These are phyloP conservation scores for Trichopoda pennipes DNA, from an alignment of 2,888 invertebrate genomes.

Conservation along the genomic window DNA sequence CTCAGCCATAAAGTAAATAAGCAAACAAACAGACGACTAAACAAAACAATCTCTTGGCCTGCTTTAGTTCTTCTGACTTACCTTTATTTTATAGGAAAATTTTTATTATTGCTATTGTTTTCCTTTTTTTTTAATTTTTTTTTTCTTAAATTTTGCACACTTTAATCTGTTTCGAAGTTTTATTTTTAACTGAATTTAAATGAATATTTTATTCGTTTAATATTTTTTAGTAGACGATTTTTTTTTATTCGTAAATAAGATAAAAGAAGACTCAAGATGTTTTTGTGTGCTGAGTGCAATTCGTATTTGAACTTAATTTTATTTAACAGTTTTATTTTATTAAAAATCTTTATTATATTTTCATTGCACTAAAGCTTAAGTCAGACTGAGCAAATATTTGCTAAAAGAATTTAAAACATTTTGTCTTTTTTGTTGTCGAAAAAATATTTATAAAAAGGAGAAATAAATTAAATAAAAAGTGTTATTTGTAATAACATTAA, in stretches of 20 bases:
- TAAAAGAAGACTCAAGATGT: slow-evolving; percentile 2
- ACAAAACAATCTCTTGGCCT: neutral
- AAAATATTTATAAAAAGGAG: too few species aligned
- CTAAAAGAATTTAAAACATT: too few species aligned
- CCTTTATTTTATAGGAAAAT: neutral
- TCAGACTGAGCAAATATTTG: too few species aligned
- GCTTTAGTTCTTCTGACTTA: neutral
- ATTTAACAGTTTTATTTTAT: too few species aligned
- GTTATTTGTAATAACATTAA: too few species aligned
- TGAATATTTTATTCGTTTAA: neutral
- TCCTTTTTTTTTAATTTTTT: neutral
- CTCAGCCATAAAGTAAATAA: neutral
- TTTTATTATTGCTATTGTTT: neutral
- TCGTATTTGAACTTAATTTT: too few species aligned
- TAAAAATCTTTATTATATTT: neutral
- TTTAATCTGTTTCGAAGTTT: slow-evolving; percentile 8
- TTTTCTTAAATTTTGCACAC: neutral
- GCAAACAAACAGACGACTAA: too few species aligned
- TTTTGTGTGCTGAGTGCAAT: neutral
- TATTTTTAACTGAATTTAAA: slow-evolving; percentile 28
- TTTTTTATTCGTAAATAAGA: too few species aligned
- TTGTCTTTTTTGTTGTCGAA: too few species aligned
- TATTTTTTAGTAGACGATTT: too few species aligned
- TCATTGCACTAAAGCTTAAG: too few species aligned
- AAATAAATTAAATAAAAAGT: too few species aligned